Base-by-base conservation (phyloP, 2,888 invertebrate genomes). In the Cataglyphis rosenhaueri region DNA sequence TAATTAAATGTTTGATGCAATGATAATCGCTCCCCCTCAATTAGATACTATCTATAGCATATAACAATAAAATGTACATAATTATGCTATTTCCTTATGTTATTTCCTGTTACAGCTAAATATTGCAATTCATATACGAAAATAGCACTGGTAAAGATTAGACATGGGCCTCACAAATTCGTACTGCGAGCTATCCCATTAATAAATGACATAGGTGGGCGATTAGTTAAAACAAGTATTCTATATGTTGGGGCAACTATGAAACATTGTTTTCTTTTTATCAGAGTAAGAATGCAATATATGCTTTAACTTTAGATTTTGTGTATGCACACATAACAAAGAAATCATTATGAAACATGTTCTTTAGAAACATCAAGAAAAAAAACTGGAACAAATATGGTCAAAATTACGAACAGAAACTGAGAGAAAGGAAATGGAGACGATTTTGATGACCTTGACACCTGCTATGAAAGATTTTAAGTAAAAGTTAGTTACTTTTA, bases 191-290 rank as follows among this genome's bases (percentile, higher is more conserved):
- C 96, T 84, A 91, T 98, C 86, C 97, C 98, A 18, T 95, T 96
- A 88, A 95, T 98, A 73, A 97, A 95, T n/a, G 95, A 96, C 91
- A 95, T 98, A 61, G 96, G 96, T 12, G 96, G 96, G 38, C 95
- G 96, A 85, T 94, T 95, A 71, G 96, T 97, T 0, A 95, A 95
- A 75, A 93, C 97, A 35, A 96, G 95, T 73, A 97, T 97, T 25
- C 93, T 98, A 5, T 97, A 97, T 93, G 95, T 96, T 1, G 97
- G 97, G 32, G 98, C 97, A 3, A 97, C 98, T 21, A 95, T 98
- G 75, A 97, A 96, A 94, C 97, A 98, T 87, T 97, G 97, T 94
- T 97, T 97, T 92, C 96, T 96, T 88, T 97, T 96, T 92, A 96
- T 98, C 29, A 93, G 93, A 91, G 95, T 95, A 90, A 91, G 88